Evolutionary conservation across 2,797 vertebrate genomes (phyloP), one percentile per base, ranked within the genome.

Genomic region (Siniperca obscura): DNA sequence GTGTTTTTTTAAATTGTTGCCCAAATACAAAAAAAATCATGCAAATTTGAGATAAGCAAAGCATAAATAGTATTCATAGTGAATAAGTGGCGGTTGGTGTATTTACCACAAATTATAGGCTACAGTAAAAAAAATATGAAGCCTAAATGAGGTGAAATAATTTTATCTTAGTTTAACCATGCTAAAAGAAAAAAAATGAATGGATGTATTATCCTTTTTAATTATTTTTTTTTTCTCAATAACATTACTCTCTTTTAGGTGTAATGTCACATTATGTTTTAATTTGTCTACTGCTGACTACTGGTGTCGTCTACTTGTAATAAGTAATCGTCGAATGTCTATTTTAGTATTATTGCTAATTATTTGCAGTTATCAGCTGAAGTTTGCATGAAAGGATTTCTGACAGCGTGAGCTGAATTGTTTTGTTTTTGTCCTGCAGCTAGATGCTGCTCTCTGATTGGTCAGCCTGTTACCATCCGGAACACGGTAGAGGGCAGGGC

Each of bases 391-490:
- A 89, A 92, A 85, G 88, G 27, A 69, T 90, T 81, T 82, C 79
- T 88, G 87, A 84, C 90, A 92, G 90, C 90, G 70, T 92, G 94
- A 95, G 88, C 85, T 82, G 86, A 93, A 92, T 94, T 91, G 94
- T 94, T 97, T 96, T 94, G 94, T 95, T 96, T 88, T 95, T 91
- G 88, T 95, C 95, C 93, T 96, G 96, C 95, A 87, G 96, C 95
- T 89, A 93, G 89, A 94, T 78, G 81, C 90, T 91, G 89, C 52
- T 81, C 89, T 85, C 90, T 93, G 95, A 98, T 98, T 98, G 98
- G 97, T 90, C 95, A 82, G 89, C 91, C 95, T 98, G 98, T 99
- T 98, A 98, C 97, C 96, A 98, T 97, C 97, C 97, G 97, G 97
- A 98, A 98, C 95, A 95, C 70, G 85, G 94, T 89, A 90, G 96